These are phyloP conservation scores for Numenius arquata DNA, from an alignment of 2,113 vertebrate genomes.

Conservation along the genomic window DNA sequence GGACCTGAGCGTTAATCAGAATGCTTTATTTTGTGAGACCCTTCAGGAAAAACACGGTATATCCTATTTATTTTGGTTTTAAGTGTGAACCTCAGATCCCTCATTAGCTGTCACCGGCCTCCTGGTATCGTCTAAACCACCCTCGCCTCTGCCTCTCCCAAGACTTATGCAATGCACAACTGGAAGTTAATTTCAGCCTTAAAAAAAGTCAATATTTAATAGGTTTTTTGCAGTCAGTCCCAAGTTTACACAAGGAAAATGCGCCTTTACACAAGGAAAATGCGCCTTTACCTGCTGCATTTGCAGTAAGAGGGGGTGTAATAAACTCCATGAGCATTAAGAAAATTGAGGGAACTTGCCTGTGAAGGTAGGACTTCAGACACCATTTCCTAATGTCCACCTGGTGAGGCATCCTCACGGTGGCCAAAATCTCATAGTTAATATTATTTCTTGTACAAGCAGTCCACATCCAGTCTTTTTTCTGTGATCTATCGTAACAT, in stretches of 20 bases:
- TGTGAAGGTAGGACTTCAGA: background rate
- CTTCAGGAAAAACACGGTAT: background rate
- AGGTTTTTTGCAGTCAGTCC: background rate
- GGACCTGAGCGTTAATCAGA: background rate
- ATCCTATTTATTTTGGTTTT: rapidly evolving
- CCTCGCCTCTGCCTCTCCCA: rapidly evolving
- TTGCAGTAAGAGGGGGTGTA: background rate
- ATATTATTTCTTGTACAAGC: rapidly evolving
- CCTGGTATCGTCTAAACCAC: rapidly evolving
- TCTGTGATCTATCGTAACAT: background rate
- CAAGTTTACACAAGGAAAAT: background rate
- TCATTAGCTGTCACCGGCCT: rapidly evolving
- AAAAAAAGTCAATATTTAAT: background rate
- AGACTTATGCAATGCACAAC: background rate
- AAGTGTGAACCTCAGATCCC: rapidly evolving
- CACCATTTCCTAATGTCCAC: background rate
- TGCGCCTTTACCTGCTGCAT: background rate
- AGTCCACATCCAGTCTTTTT: background rate
- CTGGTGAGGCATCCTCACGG: rapidly evolving
- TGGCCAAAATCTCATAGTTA: background rate
- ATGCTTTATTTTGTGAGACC: background rate
- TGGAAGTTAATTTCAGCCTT: background rate
- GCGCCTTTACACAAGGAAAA: too few relatives aligned
- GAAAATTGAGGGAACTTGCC: background rate
- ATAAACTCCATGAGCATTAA: background rate